Base-by-base conservation (phyloP, 2,113 vertebrate genomes). In the Xenopus borealis region DNA sequence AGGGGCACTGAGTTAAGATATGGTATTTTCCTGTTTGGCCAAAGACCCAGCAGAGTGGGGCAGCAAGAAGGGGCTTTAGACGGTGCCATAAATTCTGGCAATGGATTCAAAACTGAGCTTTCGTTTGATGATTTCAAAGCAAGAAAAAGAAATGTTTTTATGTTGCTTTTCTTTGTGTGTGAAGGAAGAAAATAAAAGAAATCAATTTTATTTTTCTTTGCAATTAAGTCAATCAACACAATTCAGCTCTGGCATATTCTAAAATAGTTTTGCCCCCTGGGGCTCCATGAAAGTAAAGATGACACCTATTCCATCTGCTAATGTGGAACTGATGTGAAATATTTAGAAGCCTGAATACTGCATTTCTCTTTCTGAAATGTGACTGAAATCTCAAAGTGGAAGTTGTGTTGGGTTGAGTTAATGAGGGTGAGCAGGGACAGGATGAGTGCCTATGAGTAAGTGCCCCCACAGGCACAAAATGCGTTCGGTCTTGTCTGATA, bases 321-420 rank as follows among this genome's bases (percentile, higher is more conserved):
- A 75, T 87, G 85, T 88, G 86, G 85, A 84, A 85, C 81, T 79
- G 82, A 81, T 82, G 88, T 88, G 87, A 88, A 89, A 86, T 88
- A 86, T 89, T 88, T 88, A 88, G 80, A 86, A 63, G 80, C 82
- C 80, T 75, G 72, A 61, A 78, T 66, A 50, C 84, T 82, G 23
- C 1, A 27, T 27, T 27, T 27, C 23, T 27, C 80, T 82, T 86
- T 83, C 52, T 83, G 80, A 86, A 86, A 80, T 84, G 81, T 47
- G 81, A 83, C 77, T 81, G 72, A 85, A 65, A 79, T 83, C 82
- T 82, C 81, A 83, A 86, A 86, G 81, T 81, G 81, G 82, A 85
- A 78, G 78, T 80, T 78, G 46, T 77, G 65, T 82, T 86, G 12
- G 14, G 3, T 13, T 50, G 47, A 50, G 14, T 50, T 50, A 50